Evolutionary conservation across 2,113 vertebrate genomes (phyloP), one percentile per base, ranked within the genome.

Genomic region (Cinclus cinclus): DNA sequence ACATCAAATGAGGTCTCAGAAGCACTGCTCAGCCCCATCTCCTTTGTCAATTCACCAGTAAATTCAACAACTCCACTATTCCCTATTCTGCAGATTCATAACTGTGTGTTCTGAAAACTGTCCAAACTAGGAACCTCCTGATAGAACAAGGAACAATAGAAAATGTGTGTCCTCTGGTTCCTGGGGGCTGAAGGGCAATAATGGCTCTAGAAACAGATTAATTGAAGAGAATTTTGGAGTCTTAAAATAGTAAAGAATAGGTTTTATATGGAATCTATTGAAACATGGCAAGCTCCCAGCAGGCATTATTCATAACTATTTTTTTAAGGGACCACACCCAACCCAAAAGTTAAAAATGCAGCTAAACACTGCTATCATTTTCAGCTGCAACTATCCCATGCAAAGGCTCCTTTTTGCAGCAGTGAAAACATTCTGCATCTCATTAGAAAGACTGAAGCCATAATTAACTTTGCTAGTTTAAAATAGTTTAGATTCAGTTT

Each of bases 221-320:
- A 92, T 31, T 94, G 78, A 87, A 76, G 64, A 95, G 78, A 91
- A 50, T 75, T 92, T 53, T 65, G 30, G 69, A 94, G 80, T 90
- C 89, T 94, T 96, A 96, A 95, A 96, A 95, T 92, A 97, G 90
- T 95, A 97, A 96, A 86, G 89, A 97, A 97, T 65, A 95, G 76
- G 76, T 96, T 96, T 97, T 97, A 94, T 94, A 89, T 60, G 95
- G 95, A 96, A 96, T 97, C 92, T 95, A 95, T 93, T 97, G 73
- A 95, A 96, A 92, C 47, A 97, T 97, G 97, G 98, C 97, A 98
- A 97, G 95, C 97, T 96, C 97, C 97, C 97, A 98, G 94, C 33
- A 97, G 94, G 95, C 96, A 96, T 97, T 98, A 98, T 98, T 98
- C 97, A 98, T 96, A 97, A 97, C 92, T 97, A 95, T 96, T 98